Evolutionary conservation across 2,113 vertebrate genomes (phyloP).

Genomic region (Pristiophorus japonicus): DNA sequence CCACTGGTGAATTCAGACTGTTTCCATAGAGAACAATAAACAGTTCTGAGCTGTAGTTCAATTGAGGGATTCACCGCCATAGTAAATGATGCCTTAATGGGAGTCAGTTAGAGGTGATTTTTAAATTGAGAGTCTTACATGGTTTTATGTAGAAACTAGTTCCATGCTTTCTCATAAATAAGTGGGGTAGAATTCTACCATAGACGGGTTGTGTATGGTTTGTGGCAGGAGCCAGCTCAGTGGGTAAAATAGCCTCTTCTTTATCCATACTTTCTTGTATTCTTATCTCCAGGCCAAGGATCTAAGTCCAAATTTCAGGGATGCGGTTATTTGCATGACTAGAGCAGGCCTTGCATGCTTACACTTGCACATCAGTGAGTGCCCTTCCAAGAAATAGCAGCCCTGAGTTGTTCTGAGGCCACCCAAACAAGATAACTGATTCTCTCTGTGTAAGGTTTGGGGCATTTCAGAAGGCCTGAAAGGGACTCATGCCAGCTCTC

Average conservation of each 20-base stretch:
- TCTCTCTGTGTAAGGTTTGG: not conserved
- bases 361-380: not conserved
- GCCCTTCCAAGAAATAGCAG: not conserved
- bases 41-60: not conserved
- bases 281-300: not conserved
- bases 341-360: not conserved
- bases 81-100: not conserved
- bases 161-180: not conserved
- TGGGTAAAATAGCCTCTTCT: not conserved
- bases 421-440: not conserved
- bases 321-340: not conserved
- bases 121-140: not conserved
- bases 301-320: not conserved
- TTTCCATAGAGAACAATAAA: not conserved
- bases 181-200: not conserved
- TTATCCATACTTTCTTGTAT: not conserved
- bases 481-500: too few species aligned
- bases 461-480: too few species aligned
- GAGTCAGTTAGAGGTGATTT: not conserved
- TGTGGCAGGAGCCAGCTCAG: not conserved
- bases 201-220: not conserved
- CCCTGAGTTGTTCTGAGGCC: not conserved
- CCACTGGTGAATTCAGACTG: not conserved
- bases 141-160: not conserved
- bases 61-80: too few species aligned